Base-by-base conservation (phyloP, 2,888 invertebrate species). In the Acleris sparsana region DNA sequence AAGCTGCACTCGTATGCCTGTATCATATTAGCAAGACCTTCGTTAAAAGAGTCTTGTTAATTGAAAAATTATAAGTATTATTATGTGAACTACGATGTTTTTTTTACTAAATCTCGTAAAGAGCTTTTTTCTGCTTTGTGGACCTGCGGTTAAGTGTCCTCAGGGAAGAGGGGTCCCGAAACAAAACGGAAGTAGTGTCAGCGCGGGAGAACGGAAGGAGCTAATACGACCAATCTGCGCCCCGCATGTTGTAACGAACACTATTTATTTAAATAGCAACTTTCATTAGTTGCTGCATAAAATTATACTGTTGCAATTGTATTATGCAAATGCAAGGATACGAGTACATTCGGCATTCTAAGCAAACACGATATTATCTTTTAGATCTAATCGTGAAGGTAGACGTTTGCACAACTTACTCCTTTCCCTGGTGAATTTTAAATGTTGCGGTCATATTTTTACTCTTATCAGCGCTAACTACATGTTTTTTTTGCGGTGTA, bases 261-360 rank as follows among this genome's bases (percentile, higher is more conserved):
- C 59, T 60, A 51, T 33, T 48, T 48, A 22, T 55, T 49, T 62
- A 48, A n/a, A 53, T 55, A 55, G 53, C 29, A 46, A 58, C 29
- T 53, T 53, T 20, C 62, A 49, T 49, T 39, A 33, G 39, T 49
- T 58, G 49, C 39, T 55, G 46, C 62, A 61, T 53, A 61, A 43
- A 61, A 53, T 62, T 60, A 60, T 39, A 52, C 22, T 60, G 51
- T 52, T 51, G 49, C 33, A 39, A 57, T 51, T 63, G 53, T 55
- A 43, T 51, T 51, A 60, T 59, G 25, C 25, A 52, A 61, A 62
- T 52, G 33, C 51, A 56, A 62, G 64, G 25, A 64, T 63, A 22
- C 22, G 22, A 22, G 22, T 22, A 53, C 46, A 58, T 59, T 55
- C 18, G 5, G 55, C 39, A 59, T 63, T 59, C 29, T 63, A 22